Evolutionary conservation across 2,888 invertebrate species (phyloP), one percentile per base, ranked within the genome.

Genomic region (Lithodes maja): DNA sequence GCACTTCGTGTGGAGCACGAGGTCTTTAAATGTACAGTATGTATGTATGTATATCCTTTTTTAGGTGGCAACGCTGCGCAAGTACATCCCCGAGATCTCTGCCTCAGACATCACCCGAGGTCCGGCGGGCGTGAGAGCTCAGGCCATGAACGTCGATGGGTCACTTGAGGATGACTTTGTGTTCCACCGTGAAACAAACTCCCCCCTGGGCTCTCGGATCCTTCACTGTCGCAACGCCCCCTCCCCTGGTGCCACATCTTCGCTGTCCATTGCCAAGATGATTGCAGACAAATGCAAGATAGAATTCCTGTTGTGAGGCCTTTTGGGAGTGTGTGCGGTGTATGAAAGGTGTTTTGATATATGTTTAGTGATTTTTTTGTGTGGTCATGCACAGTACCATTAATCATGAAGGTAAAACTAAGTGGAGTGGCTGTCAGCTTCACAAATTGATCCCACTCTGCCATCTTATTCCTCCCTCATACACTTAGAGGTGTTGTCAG

Each of bases 201-300:
- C 95, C 33, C n/a, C 78, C 55, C 71, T 92, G 78, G 87, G 87
- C 3, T 86, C 81, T 9, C 95, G 97, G 92, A 96, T 99, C 79
- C 94, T 99, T 71, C 99, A 99, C 93, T 98, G 99, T 92, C 95
- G 99, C 86, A 99, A 99, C 94, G 99, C 99, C 0, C 99, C 99
- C 0, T 99, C 99, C 0, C 99, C 99, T 0, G 99, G 97, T 0
- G 99, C 99, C 0, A 99, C 99, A 0, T 99, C 99, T 90, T 98
- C 98, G 3, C 95, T 99, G 92, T 97, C 99, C 55, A 99, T 99
- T 92, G 99, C 98, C 0, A 96, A 97, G 94, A 97, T 98, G 96
- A 97, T 99, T 91, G 97, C 97, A 0, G 96, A 98, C 93, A 97
- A 97, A 95, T 96, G 98, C 92, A 95, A 96, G 92, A 94, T 95